Conservation (phyloP, 2,797 vertebrate genomes). For the Danio albolineatus region DNA sequence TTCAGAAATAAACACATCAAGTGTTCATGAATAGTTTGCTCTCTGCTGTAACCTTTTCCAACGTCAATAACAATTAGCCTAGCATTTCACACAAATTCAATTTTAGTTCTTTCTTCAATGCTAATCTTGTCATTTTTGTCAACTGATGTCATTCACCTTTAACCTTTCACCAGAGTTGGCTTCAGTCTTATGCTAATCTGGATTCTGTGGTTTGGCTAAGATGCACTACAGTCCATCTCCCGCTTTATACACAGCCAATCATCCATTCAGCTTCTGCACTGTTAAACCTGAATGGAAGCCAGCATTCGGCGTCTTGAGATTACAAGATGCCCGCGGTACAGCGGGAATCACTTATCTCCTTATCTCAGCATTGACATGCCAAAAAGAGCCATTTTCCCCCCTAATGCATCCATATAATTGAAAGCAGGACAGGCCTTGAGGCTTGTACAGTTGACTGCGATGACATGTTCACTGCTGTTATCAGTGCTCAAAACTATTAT, state of each 20-base stretch:
- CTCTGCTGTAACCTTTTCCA: background rate
- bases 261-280: conserved; percentile 70
- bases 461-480: background rate
- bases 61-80: background rate
- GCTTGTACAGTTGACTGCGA: conserved; percentile 13
- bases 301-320: conserved; percentile 49
- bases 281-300: conserved; percentile 71
- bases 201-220: background rate
- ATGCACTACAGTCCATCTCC: background rate
- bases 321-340: conserved; percentile 56
- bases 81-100: background rate
- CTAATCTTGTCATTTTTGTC: background rate
- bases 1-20: too few relatives aligned
- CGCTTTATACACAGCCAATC: conserved; percentile 51
- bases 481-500: background rate
- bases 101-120: background rate
- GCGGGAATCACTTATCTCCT: conserved; percentile 59
- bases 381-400: conserved; percentile 55
- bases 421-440: conserved; percentile 37
- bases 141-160: background rate
- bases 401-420: conserved; percentile 62
- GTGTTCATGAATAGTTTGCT: too few relatives aligned
- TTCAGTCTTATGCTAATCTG: background rate
- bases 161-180: background rate
- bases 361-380: conserved; percentile 52